A percentile compares a stretch with the other conserved stretches of the same genome.
Conservation (phyloP, 1,140 invertebrate species). For the Bombus superbus region DNA sequence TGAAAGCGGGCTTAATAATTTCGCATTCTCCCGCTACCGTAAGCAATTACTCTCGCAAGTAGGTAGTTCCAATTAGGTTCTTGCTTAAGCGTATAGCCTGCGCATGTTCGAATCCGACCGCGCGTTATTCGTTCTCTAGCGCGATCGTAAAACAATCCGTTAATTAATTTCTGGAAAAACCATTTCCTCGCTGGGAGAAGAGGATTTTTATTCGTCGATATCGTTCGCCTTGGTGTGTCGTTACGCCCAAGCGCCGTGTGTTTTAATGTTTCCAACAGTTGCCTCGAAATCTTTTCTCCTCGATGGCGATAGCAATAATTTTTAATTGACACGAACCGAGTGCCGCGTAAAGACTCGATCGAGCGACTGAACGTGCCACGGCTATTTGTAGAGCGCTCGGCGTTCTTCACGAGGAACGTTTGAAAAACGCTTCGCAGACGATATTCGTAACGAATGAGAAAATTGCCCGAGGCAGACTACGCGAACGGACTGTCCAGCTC, state of each 20-base stretch:
- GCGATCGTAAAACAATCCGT: background rate
- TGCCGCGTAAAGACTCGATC: background rate
- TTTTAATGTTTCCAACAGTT: background rate
- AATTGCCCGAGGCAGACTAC: background rate
- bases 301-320: background rate
- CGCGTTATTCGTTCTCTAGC: no score
- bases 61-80: background rate
- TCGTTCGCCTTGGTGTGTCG: background rate
- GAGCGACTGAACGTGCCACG: background rate
- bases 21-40: background rate
- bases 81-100: background rate
- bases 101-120: background rate
- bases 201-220: background rate
- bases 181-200: background rate
- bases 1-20: background rate
- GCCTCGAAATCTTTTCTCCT: background rate
- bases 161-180: background rate
- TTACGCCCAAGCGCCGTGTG: background rate
- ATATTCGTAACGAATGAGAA: background rate
- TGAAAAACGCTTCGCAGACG: background rate
- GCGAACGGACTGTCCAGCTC: background rate
- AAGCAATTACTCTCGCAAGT: background rate
- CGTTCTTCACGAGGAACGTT: background rate
- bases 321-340: background rate
- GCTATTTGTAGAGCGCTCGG: background rate